A percentile compares a stretch with the other conserved stretches of the same genome.
These are phyloP conservation scores for Lasioglossum albipes DNA, from an alignment of 1,140 invertebrate genomes.

Conservation along the genomic window DNA sequence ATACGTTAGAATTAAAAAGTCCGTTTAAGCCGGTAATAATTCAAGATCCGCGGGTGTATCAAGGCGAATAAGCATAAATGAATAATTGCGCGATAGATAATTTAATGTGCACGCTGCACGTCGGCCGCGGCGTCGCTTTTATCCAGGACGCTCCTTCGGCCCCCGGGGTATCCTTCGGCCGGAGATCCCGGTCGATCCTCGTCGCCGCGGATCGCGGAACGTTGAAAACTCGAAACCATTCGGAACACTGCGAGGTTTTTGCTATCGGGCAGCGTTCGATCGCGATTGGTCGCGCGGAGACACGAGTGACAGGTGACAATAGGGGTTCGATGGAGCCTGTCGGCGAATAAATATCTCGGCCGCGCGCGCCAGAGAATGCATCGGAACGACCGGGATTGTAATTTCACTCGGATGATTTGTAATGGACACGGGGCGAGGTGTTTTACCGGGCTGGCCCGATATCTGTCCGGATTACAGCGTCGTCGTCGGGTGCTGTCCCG, in stretches of 20 bases:
- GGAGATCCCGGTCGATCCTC: not conserved
- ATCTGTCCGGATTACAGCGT: conserved; percentile 8
- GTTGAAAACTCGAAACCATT: no score
- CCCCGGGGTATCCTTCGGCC: not conserved
- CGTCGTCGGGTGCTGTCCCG: not conserved
- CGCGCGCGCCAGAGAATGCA: not conserved
- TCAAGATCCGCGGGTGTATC: conserved; percentile 77
- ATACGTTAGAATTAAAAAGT: conserved; percentile 78
- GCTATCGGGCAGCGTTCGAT: no score
- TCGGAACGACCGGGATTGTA: not conserved
- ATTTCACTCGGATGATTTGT: not conserved
- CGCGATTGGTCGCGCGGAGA: no score
- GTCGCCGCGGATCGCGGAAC: not conserved
- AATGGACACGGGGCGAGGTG: not conserved
- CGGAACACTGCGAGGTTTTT: no score
- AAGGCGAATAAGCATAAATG: conserved; percentile 79
- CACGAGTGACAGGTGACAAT: not conserved
- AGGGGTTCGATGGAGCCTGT: not conserved
- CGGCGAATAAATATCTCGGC: not conserved
- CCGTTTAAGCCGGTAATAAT: conserved; percentile 78
- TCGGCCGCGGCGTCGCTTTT: conserved; percentile 53
- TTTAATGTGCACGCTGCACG: conserved; percentile 71
- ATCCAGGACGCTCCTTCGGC: conserved; percentile 53
- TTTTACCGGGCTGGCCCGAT: not conserved
- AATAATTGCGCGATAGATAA: conserved; percentile 79